Conservation (phyloP, 53 echinoderm and acorn worm genomes). For the Antedon mediterranea region DNA sequence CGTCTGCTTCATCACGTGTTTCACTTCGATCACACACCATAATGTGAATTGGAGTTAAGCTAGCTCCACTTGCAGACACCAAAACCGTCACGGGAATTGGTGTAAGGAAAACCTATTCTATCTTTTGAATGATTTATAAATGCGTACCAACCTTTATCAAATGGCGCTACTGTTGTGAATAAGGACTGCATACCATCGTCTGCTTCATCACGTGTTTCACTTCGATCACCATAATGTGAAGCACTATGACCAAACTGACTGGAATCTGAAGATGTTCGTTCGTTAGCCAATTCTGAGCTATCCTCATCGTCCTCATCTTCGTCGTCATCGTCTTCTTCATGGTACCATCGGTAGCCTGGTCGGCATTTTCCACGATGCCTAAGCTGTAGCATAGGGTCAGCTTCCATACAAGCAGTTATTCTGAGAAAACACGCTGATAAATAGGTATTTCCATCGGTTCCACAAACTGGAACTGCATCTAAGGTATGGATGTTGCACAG, state of each 20-base stretch:
- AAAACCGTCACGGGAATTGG: too few species aligned
- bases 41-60: too few species aligned
- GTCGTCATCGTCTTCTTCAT: too few species aligned
- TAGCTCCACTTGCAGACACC: too few species aligned
- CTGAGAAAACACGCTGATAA: neutral
- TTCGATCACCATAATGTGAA: neutral
- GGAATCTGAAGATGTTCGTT: neutral
- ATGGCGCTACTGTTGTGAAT: neutral
- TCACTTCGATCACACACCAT: neutral
- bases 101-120: too few species aligned
- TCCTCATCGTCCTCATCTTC: neutral
- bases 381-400: neutral
- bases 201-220: neutral
- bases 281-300: neutral
- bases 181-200: neutral
- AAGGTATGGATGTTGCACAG: neutral
- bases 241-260: neutral
- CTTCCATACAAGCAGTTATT: neutral
- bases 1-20: neutral
- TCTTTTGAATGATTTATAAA: too few species aligned
- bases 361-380: neutral
- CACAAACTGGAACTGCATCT: neutral
- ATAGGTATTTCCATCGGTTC: neutral
- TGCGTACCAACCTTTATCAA: neutral
- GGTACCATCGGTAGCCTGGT: neutral